These are phyloP conservation scores for Oreochromis tanganicae DNA, from an alignment of 2,113 vertebrate species.

Conservation along the genomic window DNA sequence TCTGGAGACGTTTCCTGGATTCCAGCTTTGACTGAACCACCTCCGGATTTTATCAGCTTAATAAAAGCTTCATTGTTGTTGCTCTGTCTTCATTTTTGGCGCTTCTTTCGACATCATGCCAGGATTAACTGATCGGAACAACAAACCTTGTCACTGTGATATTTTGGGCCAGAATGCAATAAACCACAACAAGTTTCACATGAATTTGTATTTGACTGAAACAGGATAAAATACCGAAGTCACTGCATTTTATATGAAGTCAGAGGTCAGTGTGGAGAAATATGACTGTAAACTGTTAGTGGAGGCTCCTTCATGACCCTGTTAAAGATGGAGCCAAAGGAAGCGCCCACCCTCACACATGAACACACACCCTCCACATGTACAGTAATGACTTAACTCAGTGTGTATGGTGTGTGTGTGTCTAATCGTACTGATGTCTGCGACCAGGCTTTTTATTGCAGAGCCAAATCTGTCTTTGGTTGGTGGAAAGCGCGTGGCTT, in stretches of 20 bases:
- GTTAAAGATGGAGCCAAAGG: neutral
- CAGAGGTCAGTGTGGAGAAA: neutral
- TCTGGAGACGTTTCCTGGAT: neutral
- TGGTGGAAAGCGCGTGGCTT: neutral
- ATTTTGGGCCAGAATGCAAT: neutral
- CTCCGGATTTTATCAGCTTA: neutral
- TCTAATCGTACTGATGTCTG: neutral
- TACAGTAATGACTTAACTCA: neutral
- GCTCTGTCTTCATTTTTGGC: neutral
- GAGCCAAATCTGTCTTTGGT: neutral
- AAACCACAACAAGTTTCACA: neutral
- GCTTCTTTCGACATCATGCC: neutral
- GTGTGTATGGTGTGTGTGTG: neutral
- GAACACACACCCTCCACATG: neutral
- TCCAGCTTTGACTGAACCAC: neutral
- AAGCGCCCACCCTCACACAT: neutral
- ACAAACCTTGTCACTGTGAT: neutral
- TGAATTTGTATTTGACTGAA: neutral
- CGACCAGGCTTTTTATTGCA: neutral
- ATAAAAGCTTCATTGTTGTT: neutral
- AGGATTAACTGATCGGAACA: neutral
- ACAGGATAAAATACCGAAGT: fast-evolving
- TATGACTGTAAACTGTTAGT: neutral
- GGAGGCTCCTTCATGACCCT: neutral
- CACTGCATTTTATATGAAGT: neutral